Evolutionary conservation across 2,888 invertebrate genomes (phyloP).

Genomic region (Drosophila quinaria): DNA sequence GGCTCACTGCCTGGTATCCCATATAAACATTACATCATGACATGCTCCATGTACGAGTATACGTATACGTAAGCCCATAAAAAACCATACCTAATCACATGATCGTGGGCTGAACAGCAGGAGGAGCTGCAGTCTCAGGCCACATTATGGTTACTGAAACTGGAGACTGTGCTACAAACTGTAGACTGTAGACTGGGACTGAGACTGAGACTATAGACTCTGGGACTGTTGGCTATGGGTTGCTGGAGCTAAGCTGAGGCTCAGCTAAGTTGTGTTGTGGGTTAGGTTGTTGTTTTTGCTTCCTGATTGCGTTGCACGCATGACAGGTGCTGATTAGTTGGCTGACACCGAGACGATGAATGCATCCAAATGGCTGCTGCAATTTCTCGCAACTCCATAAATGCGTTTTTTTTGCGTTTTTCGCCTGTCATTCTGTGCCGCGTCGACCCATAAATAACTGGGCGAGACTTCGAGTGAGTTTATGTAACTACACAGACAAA

Average conservation of each 20-base stretch:
- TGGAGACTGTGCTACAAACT: slow-evolving; percentile 14
- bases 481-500: slow-evolving; percentile 47
- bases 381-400: slow-evolving; percentile 44
- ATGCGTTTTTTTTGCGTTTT: slow-evolving; percentile 30
- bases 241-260: slow-evolving; percentile 10
- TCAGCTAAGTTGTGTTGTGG: slow-evolving; percentile 22
- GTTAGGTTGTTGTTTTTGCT: slow-evolving; percentile 57
- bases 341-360: slow-evolving; percentile 56
- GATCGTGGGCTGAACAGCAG: slow-evolving; percentile 38
- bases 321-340: slow-evolving; percentile 78
- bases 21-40: slow-evolving; percentile 56
- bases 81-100: slow-evolving; percentile 55
- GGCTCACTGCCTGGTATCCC: slow-evolving; percentile 42
- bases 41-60: slow-evolving; percentile 37
- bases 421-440: slow-evolving; percentile 47
- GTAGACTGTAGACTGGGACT: slow-evolving; percentile 5
- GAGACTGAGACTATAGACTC: slow-evolving; percentile 9
- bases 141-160: slow-evolving; percentile 39
- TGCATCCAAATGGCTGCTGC: slow-evolving; percentile 49
- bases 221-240: slow-evolving; percentile 17
- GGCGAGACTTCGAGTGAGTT: slow-evolving; percentile 23
- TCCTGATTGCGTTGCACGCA: slow-evolving; percentile 75
- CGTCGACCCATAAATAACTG: slow-evolving; percentile 64
- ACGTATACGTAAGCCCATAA: slow-evolving; percentile 54
- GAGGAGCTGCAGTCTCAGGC: slow-evolving; percentile 31